phyloP scores from a whole-genome alignment of 2,888 invertebrate genomes.

The Lordiphosa andalusiaca region DNA sequence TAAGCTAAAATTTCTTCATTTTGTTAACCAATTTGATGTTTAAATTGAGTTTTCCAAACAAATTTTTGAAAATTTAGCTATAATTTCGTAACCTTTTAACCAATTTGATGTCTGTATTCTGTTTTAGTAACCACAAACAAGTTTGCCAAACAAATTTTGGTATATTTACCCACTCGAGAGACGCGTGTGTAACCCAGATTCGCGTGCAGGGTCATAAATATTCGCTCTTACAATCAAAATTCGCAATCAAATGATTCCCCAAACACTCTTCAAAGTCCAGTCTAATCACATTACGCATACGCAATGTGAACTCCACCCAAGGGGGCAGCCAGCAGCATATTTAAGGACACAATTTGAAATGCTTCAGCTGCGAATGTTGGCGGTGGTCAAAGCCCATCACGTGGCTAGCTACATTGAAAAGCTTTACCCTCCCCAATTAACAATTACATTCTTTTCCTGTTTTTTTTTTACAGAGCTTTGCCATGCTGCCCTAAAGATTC shows the following conservation, averaged over 20 bases:
- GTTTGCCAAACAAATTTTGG: too few species aligned
- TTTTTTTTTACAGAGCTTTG: conserved; percentile 83
- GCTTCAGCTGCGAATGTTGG: conserved; percentile 5
- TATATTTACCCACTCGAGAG: background rate
- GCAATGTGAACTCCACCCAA: conserved; percentile 3
- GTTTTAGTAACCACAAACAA: too few species aligned
- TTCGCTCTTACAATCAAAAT: conserved; percentile 1
- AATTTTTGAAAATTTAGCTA: too few species aligned
- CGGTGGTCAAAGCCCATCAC: conserved; percentile 9
- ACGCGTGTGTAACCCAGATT: background rate
- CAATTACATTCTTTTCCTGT: conserved; percentile 4
- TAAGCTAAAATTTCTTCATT: too few species aligned
- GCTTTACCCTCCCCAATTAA: background rate
- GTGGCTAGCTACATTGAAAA: conserved; percentile 9
- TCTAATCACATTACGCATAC: conserved; percentile 14
- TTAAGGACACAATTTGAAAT: conserved; percentile 10
- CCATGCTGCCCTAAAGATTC: conserved; percentile 93
- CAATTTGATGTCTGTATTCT: too few species aligned
- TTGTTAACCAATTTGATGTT: too few species aligned
- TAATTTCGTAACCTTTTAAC: too few species aligned
- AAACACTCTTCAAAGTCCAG: conserved; percentile 12
- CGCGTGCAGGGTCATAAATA: conserved; percentile 1
- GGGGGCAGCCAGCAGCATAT: conserved; percentile 6
- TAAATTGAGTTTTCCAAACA: too few species aligned
- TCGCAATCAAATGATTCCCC: conserved; percentile 8